Conservation (phyloP, 2,113 vertebrate genomes). For the Erythrocebus patas region DNA sequence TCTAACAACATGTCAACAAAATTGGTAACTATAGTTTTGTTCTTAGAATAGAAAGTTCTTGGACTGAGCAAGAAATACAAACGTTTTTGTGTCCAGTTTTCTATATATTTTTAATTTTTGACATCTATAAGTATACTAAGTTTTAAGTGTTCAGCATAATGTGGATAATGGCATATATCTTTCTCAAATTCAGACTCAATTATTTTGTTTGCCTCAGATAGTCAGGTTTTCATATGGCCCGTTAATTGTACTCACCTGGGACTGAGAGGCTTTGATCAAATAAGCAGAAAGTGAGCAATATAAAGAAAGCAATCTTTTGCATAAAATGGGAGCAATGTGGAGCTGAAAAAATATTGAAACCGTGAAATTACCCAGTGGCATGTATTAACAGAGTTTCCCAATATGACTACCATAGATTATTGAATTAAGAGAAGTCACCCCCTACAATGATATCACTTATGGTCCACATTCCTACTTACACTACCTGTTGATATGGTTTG, state of each 20-base stretch:
- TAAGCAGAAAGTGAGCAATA: background rate
- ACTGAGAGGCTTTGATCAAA: background rate
- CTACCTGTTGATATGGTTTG: background rate
- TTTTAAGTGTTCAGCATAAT: too few relatives aligned
- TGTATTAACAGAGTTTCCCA: background rate
- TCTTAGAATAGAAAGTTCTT: background rate
- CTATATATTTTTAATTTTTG: too few relatives aligned
- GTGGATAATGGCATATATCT: background rate
- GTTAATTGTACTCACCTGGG: background rate
- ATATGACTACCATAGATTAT: background rate
- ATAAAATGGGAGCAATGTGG: background rate
- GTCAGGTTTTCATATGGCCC: background rate
- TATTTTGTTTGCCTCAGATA: background rate
- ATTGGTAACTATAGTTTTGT: background rate
- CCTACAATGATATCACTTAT: background rate
- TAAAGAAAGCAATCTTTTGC: background rate
- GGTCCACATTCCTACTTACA: background rate
- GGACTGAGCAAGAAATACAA: background rate
- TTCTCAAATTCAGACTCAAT: background rate
- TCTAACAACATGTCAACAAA: background rate
- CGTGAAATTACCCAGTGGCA: background rate
- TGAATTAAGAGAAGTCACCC: background rate
- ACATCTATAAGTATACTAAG: too few relatives aligned
- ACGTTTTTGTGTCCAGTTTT: background rate
- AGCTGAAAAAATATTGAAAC: background rate